phyloP scores from a whole-genome alignment of 2,113 vertebrate genomes.

The Mastomys coucha region DNA sequence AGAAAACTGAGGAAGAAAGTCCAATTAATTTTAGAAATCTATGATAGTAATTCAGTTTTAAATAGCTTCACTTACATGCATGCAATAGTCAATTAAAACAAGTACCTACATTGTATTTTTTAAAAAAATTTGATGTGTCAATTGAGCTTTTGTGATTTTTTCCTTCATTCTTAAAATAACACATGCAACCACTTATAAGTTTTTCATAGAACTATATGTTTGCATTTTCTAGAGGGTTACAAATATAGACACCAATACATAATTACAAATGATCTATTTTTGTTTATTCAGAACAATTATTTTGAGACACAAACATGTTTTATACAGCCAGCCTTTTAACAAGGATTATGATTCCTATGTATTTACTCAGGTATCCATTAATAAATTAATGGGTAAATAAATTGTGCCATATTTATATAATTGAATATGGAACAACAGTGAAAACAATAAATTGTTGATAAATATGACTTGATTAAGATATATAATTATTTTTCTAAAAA shows the following conservation, averaged over 20 bases:
- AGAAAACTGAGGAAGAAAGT: not conserved
- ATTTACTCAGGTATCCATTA: not conserved
- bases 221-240: not conserved
- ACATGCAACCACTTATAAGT: not conserved
- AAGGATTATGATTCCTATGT: not conserved
- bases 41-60: not conserved
- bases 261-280: not conserved
- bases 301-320: not conserved
- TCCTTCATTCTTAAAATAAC: not conserved
- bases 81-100: not conserved
- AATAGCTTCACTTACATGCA: not conserved
- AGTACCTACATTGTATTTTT: not conserved
- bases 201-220: not conserved
- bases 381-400: not conserved
- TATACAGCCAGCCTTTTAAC: not conserved
- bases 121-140: not conserved
- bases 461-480: not conserved
- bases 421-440: not conserved
- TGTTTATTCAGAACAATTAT: not conserved
- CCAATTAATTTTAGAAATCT: not conserved
- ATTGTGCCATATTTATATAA: not conserved
- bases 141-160: not conserved
- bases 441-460: not conserved
- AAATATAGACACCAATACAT: not conserved
- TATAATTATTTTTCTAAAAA: not conserved